These are phyloP conservation scores for Rhamnusium bicolor DNA, from an alignment of 2,888 invertebrate species.

Conservation along the genomic window DNA sequence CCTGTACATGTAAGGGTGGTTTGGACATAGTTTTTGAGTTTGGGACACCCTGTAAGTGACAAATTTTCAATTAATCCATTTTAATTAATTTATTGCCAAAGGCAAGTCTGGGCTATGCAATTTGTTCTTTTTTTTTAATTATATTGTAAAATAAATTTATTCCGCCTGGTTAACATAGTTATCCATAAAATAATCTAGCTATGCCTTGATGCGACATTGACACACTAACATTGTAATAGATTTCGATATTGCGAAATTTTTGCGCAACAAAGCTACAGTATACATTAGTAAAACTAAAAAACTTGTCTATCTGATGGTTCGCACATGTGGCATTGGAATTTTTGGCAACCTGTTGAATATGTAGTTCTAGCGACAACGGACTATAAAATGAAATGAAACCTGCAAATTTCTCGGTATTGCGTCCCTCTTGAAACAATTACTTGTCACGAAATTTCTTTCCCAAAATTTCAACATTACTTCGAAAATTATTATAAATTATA, in stretches of 20 bases:
- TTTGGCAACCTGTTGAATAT: slow-evolving; percentile 23
- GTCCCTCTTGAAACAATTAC: slow-evolving; percentile 4
- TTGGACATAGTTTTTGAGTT: too few relatives aligned
- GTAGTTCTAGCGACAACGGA: neutral
- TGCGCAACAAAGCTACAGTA: slow-evolving; percentile 27
- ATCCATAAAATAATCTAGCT: slow-evolving; percentile 45
- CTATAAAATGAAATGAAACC: neutral
- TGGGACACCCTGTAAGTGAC: too few relatives aligned
- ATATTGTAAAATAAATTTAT: slow-evolving; percentile 22
- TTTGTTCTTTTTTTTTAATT: too few relatives aligned
- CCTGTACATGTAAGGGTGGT: too few relatives aligned
- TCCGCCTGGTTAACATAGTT: slow-evolving; percentile 37
- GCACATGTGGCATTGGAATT: slow-evolving; percentile 23
- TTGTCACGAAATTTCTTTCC: neutral
- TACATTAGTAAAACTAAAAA: neutral
- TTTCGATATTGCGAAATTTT: slow-evolving; percentile 46
- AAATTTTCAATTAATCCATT: neutral
- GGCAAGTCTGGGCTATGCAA: too few relatives aligned
- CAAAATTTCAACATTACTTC: slow-evolving; percentile 3
- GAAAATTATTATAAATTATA: slow-evolving; percentile 13
- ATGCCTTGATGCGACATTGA: slow-evolving; percentile 58
- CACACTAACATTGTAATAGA: slow-evolving; percentile 60
- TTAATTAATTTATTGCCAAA: neutral
- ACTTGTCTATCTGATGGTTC: slow-evolving; percentile 20
- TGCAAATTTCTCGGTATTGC: slow-evolving; percentile 1